Evolutionary conservation across 2,888 invertebrate species (phyloP).

Genomic region (Drosophila monieri): DNA sequence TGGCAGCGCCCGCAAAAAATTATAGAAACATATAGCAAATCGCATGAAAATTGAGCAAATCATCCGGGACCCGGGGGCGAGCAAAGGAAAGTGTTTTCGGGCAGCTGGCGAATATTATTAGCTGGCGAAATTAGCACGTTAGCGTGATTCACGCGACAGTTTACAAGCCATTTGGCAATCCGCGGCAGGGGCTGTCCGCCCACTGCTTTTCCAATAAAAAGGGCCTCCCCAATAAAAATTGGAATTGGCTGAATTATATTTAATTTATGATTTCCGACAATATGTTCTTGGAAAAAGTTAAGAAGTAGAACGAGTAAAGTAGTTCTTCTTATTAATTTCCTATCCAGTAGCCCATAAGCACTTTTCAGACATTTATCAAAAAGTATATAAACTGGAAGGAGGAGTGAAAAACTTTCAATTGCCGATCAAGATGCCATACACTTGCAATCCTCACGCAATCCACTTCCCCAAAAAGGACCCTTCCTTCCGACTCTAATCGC

Average conservation of each 20-base stretch:
- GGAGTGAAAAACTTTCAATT: slow-evolving; percentile 11
- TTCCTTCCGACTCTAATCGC: slow-evolving; percentile 27
- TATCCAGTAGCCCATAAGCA: background rate
- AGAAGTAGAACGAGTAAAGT: no score
- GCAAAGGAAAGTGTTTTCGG: background rate
- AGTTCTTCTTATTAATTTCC: background rate
- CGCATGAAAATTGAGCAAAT: slow-evolving; percentile 65
- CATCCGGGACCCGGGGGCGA: slow-evolving; percentile 46
- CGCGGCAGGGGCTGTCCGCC: background rate
- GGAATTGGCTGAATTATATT: background rate
- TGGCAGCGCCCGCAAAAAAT: slow-evolving; percentile 30
- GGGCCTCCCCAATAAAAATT: background rate
- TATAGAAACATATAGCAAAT: slow-evolving; percentile 57
- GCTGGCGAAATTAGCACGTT: slow-evolving; percentile 68
- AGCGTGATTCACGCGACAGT: slow-evolving; percentile 75
- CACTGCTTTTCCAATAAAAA: background rate
- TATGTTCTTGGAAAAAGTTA: background rate
- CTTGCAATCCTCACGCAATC: slow-evolving; percentile 1
- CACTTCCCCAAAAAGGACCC: slow-evolving; percentile 5
- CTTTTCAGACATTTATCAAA: background rate
- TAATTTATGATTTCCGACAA: background rate
- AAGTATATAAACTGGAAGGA: background rate
- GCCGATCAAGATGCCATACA: slow-evolving; percentile 15
- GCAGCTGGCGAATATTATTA: slow-evolving; percentile 58
- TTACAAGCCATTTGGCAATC: slow-evolving; percentile 33